These are phyloP conservation scores for Bujurquina vittata DNA, from an alignment of 2,113 vertebrate species.

Conservation along the genomic window DNA sequence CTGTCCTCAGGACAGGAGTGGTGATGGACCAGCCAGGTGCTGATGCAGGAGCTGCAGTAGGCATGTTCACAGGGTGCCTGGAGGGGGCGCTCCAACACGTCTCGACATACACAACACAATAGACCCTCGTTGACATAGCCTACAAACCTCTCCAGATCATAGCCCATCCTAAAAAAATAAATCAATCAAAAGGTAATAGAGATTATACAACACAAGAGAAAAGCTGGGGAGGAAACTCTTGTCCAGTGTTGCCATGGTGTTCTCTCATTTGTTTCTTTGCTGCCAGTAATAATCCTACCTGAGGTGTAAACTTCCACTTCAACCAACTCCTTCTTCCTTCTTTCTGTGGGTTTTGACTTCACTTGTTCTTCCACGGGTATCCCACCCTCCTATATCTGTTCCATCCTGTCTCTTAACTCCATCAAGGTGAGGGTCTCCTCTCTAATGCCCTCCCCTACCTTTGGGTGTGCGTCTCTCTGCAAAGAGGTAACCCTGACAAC, in stretches of 20 bases:
- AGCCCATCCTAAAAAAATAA: slow-evolving; percentile 83
- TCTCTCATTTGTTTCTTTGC: neutral
- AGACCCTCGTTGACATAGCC: slow-evolving; percentile 91
- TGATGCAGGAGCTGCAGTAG: slow-evolving; percentile 88
- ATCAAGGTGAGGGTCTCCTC: slow-evolving; percentile 61
- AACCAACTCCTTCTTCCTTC: slow-evolving; percentile 25
- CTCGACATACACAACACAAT: slow-evolving; percentile 88
- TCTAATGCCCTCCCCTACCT: slow-evolving; percentile 49
- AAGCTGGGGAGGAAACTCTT: neutral
- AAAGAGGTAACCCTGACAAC: slow-evolving; percentile 78
- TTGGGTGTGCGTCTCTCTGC: slow-evolving; percentile 55
- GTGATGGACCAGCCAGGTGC: slow-evolving; percentile 87
- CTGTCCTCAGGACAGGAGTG: slow-evolving; percentile 90
- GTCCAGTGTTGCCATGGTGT: neutral
- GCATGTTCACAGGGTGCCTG: slow-evolving; percentile 92
- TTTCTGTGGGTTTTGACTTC: slow-evolving; percentile 8
- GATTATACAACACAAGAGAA: neutral
- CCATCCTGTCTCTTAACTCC: slow-evolving; percentile 32
- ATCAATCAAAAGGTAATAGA: neutral
- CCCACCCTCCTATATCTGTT: slow-evolving; percentile 4
- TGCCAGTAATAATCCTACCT: slow-evolving; percentile 59
- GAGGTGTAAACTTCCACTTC: slow-evolving; percentile 13
- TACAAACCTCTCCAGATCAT: slow-evolving; percentile 89
- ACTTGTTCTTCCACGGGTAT: slow-evolving; percentile 11
- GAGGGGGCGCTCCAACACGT: slow-evolving; percentile 87